A percentile compares a stretch with the other conserved stretches of the same genome.
Evolutionary conservation across 2,113 vertebrate genomes (phyloP).

Genomic region (Psophia crepitans): DNA sequence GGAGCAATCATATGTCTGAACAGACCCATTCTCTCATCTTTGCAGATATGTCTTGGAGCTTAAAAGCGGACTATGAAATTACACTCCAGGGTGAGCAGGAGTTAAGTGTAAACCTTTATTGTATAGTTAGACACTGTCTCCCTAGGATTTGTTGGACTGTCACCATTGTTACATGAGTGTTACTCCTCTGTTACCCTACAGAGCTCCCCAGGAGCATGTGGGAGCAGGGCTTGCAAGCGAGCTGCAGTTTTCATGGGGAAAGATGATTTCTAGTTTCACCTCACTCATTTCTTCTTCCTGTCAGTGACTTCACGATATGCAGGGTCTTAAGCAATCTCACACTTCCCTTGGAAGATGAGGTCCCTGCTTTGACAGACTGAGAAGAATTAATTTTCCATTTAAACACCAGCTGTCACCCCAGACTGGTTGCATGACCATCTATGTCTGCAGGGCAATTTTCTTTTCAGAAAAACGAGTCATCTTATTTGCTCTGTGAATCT

Average conservation of each 20-base stretch:
- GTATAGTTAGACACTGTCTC: neutral
- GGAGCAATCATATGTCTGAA: neutral
- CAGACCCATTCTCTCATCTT: neutral
- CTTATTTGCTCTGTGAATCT: constrained; percentile 9
- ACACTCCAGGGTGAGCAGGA: neutral
- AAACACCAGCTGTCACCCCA: constrained; percentile 42
- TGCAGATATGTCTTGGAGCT: neutral
- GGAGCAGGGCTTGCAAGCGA: neutral
- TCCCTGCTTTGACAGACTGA: constrained; percentile 22
- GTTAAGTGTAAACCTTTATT: neutral
- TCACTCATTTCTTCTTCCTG: neutral
- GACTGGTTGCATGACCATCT: constrained; percentile 14
- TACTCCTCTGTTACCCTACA: neutral
- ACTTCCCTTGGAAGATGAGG: constrained; percentile 22
- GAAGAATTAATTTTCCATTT: constrained; percentile 52
- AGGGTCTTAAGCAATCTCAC: neutral
- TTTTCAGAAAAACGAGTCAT: constrained; percentile 24
- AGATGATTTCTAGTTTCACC: neutral
- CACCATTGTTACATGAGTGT: neutral
- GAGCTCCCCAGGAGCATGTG: neutral
- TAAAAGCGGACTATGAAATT: neutral
- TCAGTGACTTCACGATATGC: neutral
- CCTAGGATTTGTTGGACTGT: neutral
- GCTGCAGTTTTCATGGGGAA: neutral
- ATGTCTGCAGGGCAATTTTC: constrained; percentile 11